phyloP scores from a whole-genome alignment of 37 sponge, comb jelly and placozoan genomes.

The Crambe crambe region DNA sequence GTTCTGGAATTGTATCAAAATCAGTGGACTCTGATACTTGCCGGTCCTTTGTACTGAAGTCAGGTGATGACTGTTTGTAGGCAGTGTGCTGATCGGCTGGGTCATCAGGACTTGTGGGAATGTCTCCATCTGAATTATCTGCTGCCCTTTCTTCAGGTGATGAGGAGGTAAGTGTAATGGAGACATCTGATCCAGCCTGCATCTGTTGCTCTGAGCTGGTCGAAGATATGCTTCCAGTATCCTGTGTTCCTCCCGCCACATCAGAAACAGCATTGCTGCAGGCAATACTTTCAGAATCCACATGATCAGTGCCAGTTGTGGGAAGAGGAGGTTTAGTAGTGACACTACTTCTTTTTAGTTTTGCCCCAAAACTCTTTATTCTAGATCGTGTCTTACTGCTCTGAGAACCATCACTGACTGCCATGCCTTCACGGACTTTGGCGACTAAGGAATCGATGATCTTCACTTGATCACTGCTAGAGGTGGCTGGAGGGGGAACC shows the following conservation, averaged over 20 bases:
- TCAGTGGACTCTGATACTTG: background rate
- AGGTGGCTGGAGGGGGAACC: slow-evolving; percentile 1
- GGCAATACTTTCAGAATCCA: background rate
- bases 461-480: slow-evolving; percentile 1
- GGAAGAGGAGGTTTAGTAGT: background rate
- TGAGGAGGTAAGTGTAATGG: background rate
- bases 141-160: background rate
- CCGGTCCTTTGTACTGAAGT: background rate
- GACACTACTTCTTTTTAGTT: background rate
- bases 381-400: background rate
- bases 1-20: slow-evolving; percentile 40
- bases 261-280: background rate
- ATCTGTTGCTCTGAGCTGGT: background rate
- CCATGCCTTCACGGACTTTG: background rate
- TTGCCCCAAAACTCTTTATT: background rate
- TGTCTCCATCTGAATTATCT: background rate
- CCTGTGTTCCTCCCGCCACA: background rate
- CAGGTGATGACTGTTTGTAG: background rate
- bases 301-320: background rate
- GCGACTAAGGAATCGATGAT: slow-evolving; percentile 18
- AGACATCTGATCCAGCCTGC: background rate
- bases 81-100: background rate
- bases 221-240: background rate
- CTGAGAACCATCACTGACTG: background rate
- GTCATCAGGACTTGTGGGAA: background rate